Conservation (phyloP, 2,113 vertebrate genomes). For the Cebidichthys violaceus region DNA sequence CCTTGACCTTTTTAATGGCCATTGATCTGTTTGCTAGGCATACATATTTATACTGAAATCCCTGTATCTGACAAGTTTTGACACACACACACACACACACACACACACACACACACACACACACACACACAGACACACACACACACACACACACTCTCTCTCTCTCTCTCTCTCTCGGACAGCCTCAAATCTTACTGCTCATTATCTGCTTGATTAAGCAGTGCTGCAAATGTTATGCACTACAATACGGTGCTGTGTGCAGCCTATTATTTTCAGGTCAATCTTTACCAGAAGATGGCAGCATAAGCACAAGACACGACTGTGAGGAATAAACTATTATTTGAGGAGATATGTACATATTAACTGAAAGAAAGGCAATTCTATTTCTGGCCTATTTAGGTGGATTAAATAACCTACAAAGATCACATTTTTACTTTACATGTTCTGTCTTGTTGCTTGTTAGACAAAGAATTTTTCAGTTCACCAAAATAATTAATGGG, state of each 20-base stretch:
- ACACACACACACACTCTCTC: slow-evolving; percentile 42
- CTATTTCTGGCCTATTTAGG: slow-evolving; percentile 8
- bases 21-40: slow-evolving; percentile 79
- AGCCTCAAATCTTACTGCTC: slow-evolving; percentile 64
- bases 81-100: slow-evolving; percentile 39
- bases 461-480: slow-evolving; percentile 33
- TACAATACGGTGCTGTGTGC: slow-evolving; percentile 29
- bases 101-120: neutral
- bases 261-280: slow-evolving; percentile 17
- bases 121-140: slow-evolving; percentile 31
- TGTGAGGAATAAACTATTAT: slow-evolving; percentile 4
- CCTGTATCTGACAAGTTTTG: slow-evolving; percentile 49
- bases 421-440: slow-evolving; percentile 17
- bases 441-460: slow-evolving; percentile 17
- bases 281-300: slow-evolving; percentile 77
- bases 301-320: slow-evolving; percentile 46
- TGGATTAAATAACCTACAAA: slow-evolving; percentile 38
- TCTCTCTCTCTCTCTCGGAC: too few relatives aligned
- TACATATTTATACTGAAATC: slow-evolving; percentile 76
- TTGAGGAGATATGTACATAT: slow-evolving; percentile 15
- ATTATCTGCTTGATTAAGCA: slow-evolving; percentile 79
- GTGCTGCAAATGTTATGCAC: slow-evolving; percentile 69
- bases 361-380: slow-evolving; percentile 35
- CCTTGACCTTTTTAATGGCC: slow-evolving; percentile 81
- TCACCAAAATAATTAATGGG: slow-evolving; percentile 51